Evolutionary conservation across 2,797 vertebrate species (phyloP), one percentile per base, ranked within the genome.

Genomic region (Coregonus ussuriensis): DNA sequence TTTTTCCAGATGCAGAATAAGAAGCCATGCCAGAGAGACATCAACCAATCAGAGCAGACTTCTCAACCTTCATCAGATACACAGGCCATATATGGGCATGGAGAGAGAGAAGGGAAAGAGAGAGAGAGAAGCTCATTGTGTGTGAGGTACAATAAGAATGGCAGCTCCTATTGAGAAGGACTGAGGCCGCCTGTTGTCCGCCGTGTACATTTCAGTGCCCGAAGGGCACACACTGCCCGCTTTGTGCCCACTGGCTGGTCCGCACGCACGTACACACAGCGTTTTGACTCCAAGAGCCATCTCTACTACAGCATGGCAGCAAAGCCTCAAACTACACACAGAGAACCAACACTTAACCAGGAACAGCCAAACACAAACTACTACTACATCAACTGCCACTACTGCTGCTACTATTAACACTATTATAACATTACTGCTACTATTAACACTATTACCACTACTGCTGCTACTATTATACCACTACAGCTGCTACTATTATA

Each of bases 71-170:
- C 80, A 86, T 87, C 84, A 90, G 86, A 85, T 82, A 83, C 84
- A 71, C 80, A 79, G 82, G 87, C 86, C 88, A 84, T 89, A 83
- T 79, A 86, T 88, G 87, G 88, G 86, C 51, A 63, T 54, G 71
- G 21, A 77, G 21, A 72, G 47, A 68, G 80, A 86, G 76, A 83
- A 54, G 80, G 80, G 63, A 75, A 29, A 79, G 29, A 65, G 65
- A 80, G 6, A 25, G 56, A 70, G 31, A 69, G 67, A 59, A 91
- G 93, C 92, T 93, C 93, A 94, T 95, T 95, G 95, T 95, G 87
- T 74, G 13, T 81, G 91, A 92, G 91, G 95, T 95, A 95, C 95
- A 95, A 95, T 95, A 94, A 94, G 93, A 94, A 93, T 89, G 89
- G 85, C 92, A 91, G 93, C 94, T 93, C 95, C 94, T 92, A 95